Evolutionary conservation across 1,140 invertebrate species (phyloP).

Genomic region (Penaeus chinensis): DNA sequence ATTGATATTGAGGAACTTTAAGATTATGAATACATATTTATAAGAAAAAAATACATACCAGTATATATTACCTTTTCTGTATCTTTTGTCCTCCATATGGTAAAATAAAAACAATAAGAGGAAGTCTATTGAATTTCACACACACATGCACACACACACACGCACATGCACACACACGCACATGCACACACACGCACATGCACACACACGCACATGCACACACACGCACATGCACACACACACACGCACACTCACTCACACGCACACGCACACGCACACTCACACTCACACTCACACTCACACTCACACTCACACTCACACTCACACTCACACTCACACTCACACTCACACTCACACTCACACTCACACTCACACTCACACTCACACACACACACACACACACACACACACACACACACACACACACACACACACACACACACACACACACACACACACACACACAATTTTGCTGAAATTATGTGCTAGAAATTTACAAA

Average conservation of each 20-base stretch:
- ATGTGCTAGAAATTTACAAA: too few species aligned
- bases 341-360: slow-evolving; percentile 3
- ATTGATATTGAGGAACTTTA: too few species aligned
- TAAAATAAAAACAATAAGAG: too few species aligned
- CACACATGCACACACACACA: background rate
- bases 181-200: slow-evolving; percentile 17
- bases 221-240: background rate
- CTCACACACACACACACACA: background rate
- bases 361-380: background rate
- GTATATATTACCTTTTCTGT: too few species aligned
- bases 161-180: background rate
- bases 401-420: slow-evolving; percentile 1
- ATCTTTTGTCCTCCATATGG: too few species aligned
- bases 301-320: background rate
- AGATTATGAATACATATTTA: too few species aligned
- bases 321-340: background rate
- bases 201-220: slow-evolving; percentile 11
- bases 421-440: background rate
- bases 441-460: too few species aligned
- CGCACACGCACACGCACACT: background rate
- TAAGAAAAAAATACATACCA: too few species aligned
- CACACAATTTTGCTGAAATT: too few species aligned
- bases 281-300: background rate
- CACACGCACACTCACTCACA: background rate
- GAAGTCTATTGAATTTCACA: background rate